Conservation (phyloP, 2,113 vertebrate species). For the Prunella fulvescens region DNA sequence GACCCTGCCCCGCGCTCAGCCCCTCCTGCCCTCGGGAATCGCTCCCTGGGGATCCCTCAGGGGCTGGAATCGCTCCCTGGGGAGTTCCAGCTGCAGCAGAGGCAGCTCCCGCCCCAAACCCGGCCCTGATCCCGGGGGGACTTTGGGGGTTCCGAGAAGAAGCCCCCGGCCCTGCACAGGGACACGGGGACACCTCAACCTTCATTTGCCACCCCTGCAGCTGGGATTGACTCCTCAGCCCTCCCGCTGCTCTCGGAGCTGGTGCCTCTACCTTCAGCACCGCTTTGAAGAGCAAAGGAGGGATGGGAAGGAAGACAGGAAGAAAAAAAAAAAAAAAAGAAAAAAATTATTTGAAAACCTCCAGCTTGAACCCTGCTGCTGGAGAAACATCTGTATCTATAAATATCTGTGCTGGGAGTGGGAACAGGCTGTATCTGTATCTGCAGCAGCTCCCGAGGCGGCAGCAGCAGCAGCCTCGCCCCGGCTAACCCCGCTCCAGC, state of each 20-base stretch:
- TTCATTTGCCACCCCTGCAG: neutral
- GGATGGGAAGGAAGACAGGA: neutral
- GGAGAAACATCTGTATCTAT: slow-evolving; percentile 59
- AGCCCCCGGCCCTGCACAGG: fast-evolving
- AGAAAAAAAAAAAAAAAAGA: fast-evolving
- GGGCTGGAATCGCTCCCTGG: neutral
- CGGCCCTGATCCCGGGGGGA: fast-evolving
- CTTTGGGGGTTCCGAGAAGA: neutral
- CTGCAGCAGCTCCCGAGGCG: slow-evolving; percentile 41
- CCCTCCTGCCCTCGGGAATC: neutral
- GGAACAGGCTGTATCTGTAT: slow-evolving; percentile 57
- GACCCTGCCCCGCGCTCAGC: fast-evolving
- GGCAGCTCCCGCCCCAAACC: neutral
- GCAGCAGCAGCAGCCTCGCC: neutral
- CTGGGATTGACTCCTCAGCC: neutral
- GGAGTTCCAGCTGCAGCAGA: neutral
- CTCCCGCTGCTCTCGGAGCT: neutral
- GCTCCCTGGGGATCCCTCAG: fast-evolving
- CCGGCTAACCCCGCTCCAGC: neutral
- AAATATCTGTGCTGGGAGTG: slow-evolving; percentile 30
- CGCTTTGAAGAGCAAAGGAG: neutral
- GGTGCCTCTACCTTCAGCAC: neutral
- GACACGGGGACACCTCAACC: neutral
- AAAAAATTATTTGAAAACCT: neutral
- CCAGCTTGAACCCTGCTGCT: slow-evolving; percentile 23